Evolutionary conservation across 1,140 invertebrate genomes (phyloP).

Genomic region (Pentalonia nigronervosa): DNA sequence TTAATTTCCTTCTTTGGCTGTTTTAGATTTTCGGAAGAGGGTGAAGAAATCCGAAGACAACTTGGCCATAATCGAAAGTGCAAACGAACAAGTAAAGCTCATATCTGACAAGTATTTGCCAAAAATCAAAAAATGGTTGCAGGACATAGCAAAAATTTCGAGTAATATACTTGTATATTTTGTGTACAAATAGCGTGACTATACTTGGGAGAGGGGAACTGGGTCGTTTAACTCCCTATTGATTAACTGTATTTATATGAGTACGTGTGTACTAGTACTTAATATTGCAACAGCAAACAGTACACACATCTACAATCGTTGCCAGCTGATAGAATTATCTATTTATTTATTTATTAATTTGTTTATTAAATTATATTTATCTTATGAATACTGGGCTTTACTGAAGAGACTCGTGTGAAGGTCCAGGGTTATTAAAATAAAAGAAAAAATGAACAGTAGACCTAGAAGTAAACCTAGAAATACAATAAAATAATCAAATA

Average conservation of each 20-base stretch:
- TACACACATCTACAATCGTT: neutral
- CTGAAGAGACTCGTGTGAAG: neutral
- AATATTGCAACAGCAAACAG: neutral
- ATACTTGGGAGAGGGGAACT: too few relatives aligned
- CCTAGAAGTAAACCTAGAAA: neutral
- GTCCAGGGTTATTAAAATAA: too few relatives aligned
- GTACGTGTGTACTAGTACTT: neutral
- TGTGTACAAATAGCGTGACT: neutral
- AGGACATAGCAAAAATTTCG: slow-evolving; percentile 59
- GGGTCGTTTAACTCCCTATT: neutral
- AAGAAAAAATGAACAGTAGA: neutral
- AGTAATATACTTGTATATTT: slow-evolving; percentile 24
- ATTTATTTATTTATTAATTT: neutral
- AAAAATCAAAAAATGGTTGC: slow-evolving; percentile 62
- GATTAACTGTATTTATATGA: neutral
- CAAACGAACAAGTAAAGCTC: slow-evolving; percentile 61
- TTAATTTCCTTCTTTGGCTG: neutral
- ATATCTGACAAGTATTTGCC: slow-evolving; percentile 62
- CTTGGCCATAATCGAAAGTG: slow-evolving; percentile 62
- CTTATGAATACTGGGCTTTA: neutral
- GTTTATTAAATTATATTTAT: neutral
- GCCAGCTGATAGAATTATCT: too few relatives aligned
- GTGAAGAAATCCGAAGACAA: slow-evolving; percentile 63
- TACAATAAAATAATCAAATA: neutral
- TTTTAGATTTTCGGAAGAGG: slow-evolving; percentile 35